phyloP scores from a whole-genome alignment of 2,888 invertebrate species.

The Eupithecia vulgata region DNA sequence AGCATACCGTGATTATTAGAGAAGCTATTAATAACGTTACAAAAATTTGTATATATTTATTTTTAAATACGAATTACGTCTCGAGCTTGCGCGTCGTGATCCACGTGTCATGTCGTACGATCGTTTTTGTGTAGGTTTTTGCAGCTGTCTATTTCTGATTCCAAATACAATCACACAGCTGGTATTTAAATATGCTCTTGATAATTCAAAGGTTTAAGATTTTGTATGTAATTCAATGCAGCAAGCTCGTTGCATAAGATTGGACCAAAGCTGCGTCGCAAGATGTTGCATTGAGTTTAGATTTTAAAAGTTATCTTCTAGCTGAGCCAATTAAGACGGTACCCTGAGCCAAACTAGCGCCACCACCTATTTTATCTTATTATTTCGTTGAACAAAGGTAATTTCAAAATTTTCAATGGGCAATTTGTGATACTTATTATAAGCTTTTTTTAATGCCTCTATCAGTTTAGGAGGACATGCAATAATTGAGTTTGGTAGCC shows the following conservation, averaged over 20 bases:
- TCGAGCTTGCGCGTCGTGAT: constrained; percentile 35
- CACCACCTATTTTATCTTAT: no score
- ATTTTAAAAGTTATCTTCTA: neutral
- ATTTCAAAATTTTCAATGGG: no score
- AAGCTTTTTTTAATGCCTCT: no score
- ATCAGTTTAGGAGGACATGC: no score
- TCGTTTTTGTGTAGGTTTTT: constrained; percentile 18
- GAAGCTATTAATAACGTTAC: constrained; percentile 10
- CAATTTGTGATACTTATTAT: no score
- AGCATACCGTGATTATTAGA: neutral
- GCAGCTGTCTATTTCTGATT: constrained; percentile 27
- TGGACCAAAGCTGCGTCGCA: neutral
- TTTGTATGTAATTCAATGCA: neutral
- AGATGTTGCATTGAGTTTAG: neutral
- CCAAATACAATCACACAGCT: constrained; percentile 12
- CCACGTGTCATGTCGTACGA: constrained; percentile 30
- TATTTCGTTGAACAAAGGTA: no score
- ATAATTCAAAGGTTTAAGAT: neutral
- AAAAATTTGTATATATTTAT: constrained; percentile 34
- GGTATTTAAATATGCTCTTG: neutral
- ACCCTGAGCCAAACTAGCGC: no score
- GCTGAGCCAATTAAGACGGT: neutral
- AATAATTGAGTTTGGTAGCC: no score
- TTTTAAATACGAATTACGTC: constrained; percentile 34
- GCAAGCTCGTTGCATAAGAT: neutral